Percentiles rank a stretch among this genome's conserved stretches.
These are phyloP conservation scores for Merluccius polli DNA, from an alignment of 2,797 vertebrate genomes.

Conservation along the genomic window DNA sequence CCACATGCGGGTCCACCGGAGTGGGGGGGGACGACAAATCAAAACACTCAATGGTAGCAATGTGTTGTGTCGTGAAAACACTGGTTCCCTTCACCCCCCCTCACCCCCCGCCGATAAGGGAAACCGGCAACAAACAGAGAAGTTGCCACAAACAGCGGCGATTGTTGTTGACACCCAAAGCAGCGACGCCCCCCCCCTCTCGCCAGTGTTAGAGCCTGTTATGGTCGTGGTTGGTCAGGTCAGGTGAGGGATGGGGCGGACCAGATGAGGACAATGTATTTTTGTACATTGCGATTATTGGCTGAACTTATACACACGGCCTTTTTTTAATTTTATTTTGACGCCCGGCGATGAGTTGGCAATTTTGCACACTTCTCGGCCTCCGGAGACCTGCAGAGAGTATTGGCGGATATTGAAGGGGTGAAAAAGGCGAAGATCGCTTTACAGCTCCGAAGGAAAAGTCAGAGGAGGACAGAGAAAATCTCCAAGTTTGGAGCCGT, in stretches of 20 bases:
- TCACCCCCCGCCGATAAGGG: constrained; percentile 9
- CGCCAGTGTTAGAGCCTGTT: too few relatives aligned
- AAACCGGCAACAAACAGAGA: constrained; percentile 21
- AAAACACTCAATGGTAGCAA: constrained; percentile 34
- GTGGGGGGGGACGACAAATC: constrained; percentile 1
- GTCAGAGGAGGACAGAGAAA: constrained; percentile 30
- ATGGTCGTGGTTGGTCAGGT: too few relatives aligned
- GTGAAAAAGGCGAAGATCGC: too few relatives aligned
- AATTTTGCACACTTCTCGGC: too few relatives aligned
- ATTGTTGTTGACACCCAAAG: constrained; percentile 24
- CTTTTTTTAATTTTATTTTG: too few relatives aligned
- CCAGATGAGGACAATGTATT: too few relatives aligned
- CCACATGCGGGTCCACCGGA: constrained; percentile 4
- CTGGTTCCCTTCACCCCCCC: not conserved
- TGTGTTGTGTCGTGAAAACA: constrained; percentile 10
- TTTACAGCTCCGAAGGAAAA: not conserved
- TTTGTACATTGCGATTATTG: too few relatives aligned
- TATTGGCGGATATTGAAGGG: not conserved
- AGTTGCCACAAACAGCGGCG: constrained; percentile 25
- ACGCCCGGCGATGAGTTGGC: too few relatives aligned
- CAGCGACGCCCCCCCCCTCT: not conserved
- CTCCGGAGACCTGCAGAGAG: not conserved
- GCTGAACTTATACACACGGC: too few relatives aligned
- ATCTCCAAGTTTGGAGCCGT: constrained; percentile 29
- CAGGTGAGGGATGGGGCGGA: too few relatives aligned